phyloP scores from a whole-genome alignment of 2,113 vertebrate genomes.

The Bombycilla garrulus region DNA sequence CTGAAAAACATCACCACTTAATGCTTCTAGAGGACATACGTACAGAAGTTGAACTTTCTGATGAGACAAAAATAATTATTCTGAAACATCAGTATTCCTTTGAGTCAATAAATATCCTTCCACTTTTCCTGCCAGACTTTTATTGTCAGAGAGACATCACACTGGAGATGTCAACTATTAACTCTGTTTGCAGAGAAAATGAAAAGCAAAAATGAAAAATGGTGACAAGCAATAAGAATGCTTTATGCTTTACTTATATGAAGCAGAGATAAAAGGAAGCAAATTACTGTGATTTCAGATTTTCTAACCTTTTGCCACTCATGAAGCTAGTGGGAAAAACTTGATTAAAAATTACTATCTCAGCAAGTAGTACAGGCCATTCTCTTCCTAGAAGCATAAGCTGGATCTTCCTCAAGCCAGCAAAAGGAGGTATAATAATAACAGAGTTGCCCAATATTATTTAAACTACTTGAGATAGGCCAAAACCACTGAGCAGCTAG shows the following conservation, averaged over 20 bases:
- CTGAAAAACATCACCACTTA: neutral
- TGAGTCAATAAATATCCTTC: neutral
- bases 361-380: neutral
- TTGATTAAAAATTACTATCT: neutral
- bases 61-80: neutral
- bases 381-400: neutral
- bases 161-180: neutral
- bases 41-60: neutral
- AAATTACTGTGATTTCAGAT: neutral
- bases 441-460: neutral
- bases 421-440: neutral
- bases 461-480: neutral
- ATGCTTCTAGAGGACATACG: neutral
- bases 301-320: neutral
- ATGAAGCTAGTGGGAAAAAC: neutral
- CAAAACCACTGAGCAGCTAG: neutral
- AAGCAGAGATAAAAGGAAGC: neutral
- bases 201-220: neutral
- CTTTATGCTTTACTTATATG: neutral
- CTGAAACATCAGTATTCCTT: neutral
- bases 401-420: neutral
- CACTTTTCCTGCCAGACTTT: neutral
- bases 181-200: neutral
- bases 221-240: neutral
- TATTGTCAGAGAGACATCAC: neutral